Conservation (phyloP, 2,797 vertebrate species). For the Rhinophrynus dorsalis region DNA sequence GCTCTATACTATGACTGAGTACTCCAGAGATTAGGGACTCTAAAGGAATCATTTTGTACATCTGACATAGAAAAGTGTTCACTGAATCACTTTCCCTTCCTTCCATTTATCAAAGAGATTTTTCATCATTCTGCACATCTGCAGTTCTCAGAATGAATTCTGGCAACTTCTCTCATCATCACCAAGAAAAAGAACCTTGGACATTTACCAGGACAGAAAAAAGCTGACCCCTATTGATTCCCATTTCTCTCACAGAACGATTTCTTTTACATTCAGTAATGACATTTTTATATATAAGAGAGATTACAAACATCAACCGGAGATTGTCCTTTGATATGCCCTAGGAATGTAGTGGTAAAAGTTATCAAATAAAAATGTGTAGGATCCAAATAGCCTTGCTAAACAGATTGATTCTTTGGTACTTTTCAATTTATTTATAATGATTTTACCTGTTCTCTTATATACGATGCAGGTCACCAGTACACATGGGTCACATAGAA, state of each 20-base stretch:
- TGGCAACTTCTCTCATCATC: slow-evolving; percentile 40
- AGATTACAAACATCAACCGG: slow-evolving; percentile 55
- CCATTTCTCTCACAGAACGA: slow-evolving; percentile 58
- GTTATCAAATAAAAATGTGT: slow-evolving; percentile 60
- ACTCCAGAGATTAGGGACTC: slow-evolving; percentile 29
- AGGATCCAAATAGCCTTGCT: slow-evolving; percentile 33
- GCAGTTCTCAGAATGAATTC: slow-evolving; percentile 56
- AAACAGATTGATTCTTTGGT: slow-evolving; percentile 50
- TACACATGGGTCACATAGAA: neutral
- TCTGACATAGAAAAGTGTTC: slow-evolving; percentile 41
- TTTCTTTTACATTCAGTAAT: slow-evolving; percentile 61
- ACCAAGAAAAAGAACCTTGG: slow-evolving; percentile 42
- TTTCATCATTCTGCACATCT: slow-evolving; percentile 58
- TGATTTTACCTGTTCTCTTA: slow-evolving; percentile 1
- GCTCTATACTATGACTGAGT: slow-evolving; percentile 32
- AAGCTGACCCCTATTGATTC: slow-evolving; percentile 55
- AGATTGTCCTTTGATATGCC: slow-evolving; percentile 60
- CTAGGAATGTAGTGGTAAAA: slow-evolving; percentile 59
- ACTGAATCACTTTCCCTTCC: slow-evolving; percentile 37
- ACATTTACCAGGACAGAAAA: slow-evolving; percentile 47
- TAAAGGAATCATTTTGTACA: slow-evolving; percentile 36
- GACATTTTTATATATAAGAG: slow-evolving; percentile 61
- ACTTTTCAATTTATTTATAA: slow-evolving; percentile 47
- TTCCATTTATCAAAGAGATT: slow-evolving; percentile 58
- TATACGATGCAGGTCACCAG: neutral